Evolutionary conservation across 1,140 invertebrate genomes (phyloP), one percentile per base, ranked within the genome.

Genomic region (Bombus affinis): DNA sequence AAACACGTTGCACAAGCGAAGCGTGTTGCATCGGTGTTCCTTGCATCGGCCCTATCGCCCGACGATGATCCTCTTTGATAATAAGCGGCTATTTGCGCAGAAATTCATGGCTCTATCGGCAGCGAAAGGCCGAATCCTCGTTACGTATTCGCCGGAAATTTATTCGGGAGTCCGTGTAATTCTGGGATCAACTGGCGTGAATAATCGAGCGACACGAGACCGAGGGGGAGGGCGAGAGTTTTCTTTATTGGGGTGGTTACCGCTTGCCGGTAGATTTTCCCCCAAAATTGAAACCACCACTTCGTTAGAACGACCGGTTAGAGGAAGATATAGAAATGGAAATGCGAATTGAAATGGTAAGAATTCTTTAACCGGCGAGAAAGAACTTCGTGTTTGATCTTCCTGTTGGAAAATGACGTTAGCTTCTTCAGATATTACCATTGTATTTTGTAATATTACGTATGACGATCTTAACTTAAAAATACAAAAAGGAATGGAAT

Each of bases 111-210:
- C n/a, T 77, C 44, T 28, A 66, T 75, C 71, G 35, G 42, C 62
- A 22, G 15, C 32, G 44, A 53, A 68, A 66, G 37, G 68, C 35
- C 39, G 25, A 83, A 68, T 65, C 62, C 74, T 77, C 62, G 74
- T 83, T 77, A 77, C 81, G 70, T 77, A 83, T 83, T 83, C 62
- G 42, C 18, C 18, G 42, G 28, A 53, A 77, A 83, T 82, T 47
- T 81, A 81, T 81, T 74, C 37, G 53, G 13, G 80, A 65, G 12
- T 65, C 73, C 42, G 81, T 25, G 39, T 76, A 66, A 82, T 76
- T 82, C 71, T 5, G 32, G 57, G 72, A 65, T 75, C 71, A 37
- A 37, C 42, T 25, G 32, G 57, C 72, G 81, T 65, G 72, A 75
- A 75, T 82, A 75, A 82, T 82, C 72, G 57, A 66, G 57, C 72